Percentiles rank a stretch among this genome's conserved stretches.
phyloP scores from a whole-genome alignment of 2,888 invertebrate species.

The Agrotis clavis region DNA sequence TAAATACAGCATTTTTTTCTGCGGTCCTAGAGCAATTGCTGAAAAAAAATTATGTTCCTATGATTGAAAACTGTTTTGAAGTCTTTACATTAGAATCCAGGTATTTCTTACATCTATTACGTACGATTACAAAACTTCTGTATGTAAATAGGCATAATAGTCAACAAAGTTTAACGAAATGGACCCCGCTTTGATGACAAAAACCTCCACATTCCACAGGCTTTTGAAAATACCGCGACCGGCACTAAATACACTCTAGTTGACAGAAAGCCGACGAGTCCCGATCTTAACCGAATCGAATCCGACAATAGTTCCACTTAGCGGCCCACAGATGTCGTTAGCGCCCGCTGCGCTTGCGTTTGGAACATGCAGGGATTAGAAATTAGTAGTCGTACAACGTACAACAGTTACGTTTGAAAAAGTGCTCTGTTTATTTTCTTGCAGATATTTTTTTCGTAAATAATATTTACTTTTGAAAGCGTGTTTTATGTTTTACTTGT shows the following conservation, averaged over 20 bases:
- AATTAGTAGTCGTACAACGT: constrained; percentile 76
- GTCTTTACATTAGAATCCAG: background rate
- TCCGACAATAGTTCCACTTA: constrained; percentile 88
- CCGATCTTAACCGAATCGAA: constrained; percentile 83
- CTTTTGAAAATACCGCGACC: constrained; percentile 84
- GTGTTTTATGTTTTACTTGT: background rate
- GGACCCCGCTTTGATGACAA: constrained; percentile 71
- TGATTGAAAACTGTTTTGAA: background rate
- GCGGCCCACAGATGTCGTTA: constrained; percentile 89
- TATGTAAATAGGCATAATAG: constrained; percentile 67
- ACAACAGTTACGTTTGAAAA: constrained; percentile 56
- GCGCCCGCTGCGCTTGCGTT: constrained; percentile 83
- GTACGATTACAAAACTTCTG: constrained; percentile 63
- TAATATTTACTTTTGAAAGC: background rate
- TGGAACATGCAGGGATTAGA: constrained; percentile 78
- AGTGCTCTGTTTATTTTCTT: constrained; percentile 34
- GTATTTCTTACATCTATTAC: constrained; percentile 26
- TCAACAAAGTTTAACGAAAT: constrained; percentile 63
- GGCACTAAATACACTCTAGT: constrained; percentile 84
- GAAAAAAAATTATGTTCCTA: too few relatives aligned
- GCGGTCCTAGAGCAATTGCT: background rate
- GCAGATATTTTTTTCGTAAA: constrained; percentile 1
- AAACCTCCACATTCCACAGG: constrained; percentile 82
- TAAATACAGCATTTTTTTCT: background rate
- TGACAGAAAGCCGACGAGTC: constrained; percentile 83